Evolutionary conservation across 2,888 invertebrate species (phyloP).

Genomic region (Scaptodrosophila latifasciaeformis): DNA sequence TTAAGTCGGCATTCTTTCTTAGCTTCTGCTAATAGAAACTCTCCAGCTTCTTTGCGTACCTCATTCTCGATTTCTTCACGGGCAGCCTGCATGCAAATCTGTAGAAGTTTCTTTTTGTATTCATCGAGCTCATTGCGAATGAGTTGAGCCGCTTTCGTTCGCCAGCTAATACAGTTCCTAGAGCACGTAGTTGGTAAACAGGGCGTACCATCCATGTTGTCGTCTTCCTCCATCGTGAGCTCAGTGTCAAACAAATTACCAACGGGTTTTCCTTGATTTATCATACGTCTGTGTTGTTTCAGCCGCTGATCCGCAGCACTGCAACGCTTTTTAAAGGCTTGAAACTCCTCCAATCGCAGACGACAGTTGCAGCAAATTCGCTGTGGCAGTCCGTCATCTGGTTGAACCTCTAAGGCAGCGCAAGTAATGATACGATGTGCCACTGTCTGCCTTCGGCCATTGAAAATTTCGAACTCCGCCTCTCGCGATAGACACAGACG

Average conservation of each 20-base stretch:
- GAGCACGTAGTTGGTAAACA: conserved; percentile 36
- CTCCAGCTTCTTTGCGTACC: conserved; percentile 40
- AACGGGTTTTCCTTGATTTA: not conserved
- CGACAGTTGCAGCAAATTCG: conserved; percentile 42
- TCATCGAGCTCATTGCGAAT: conserved; percentile 41
- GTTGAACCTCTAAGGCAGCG: conserved; percentile 43
- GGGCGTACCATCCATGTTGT: conserved; percentile 28
- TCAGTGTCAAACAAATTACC: not conserved
- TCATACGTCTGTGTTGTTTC: conserved; percentile 15
- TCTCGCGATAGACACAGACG: conserved; percentile 43
- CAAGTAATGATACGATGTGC: conserved; percentile 37
- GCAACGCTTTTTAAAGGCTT: conserved; percentile 49
- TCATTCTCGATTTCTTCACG: conserved; percentile 51
- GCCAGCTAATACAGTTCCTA: conserved; percentile 48
- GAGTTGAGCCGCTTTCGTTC: conserved; percentile 32
- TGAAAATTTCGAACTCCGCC: conserved; percentile 28
- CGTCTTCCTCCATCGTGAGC: conserved; percentile 17
- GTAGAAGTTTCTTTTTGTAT: conserved; percentile 39
- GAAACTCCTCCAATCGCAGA: conserved; percentile 44
- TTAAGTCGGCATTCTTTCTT: conserved; percentile 30
- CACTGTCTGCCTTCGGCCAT: conserved; percentile 3
- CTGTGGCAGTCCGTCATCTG: conserved; percentile 39
- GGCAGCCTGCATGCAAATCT: conserved; percentile 39
- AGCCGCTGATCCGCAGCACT: conserved; percentile 40
- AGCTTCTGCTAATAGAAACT: conserved; percentile 26